phyloP scores from a whole-genome alignment of 2,797 vertebrate genomes.

The Pangasius larnaudii region DNA sequence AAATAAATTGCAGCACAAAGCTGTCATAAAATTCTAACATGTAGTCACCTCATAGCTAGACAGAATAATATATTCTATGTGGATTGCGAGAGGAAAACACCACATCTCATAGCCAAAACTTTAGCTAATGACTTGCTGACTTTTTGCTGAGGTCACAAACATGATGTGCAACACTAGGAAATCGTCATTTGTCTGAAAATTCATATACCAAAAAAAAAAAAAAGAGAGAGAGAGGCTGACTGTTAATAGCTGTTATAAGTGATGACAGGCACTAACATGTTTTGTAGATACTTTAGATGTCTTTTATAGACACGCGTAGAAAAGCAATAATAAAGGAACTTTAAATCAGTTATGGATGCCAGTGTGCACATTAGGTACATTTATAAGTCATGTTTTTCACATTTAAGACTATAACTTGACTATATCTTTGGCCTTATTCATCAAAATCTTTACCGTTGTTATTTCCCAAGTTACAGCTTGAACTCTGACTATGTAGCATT shows the following conservation, averaged over 20 bases:
- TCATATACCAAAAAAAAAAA: not conserved
- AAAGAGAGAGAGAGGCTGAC: not conserved
- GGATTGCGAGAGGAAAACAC: not conserved
- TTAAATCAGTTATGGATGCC: not conserved
- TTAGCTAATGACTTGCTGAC: not conserved
- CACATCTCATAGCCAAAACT: not conserved
- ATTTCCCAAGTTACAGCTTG: not conserved
- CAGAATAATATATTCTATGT: not conserved
- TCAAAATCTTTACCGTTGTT: not conserved
- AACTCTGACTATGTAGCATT: not conserved
- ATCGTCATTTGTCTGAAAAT: not conserved
- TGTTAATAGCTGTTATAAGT: not conserved
- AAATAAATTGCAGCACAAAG: not conserved
- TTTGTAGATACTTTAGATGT: not conserved
- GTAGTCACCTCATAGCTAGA: not conserved
- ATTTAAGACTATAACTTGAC: not conserved
- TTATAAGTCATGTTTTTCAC: not conserved
- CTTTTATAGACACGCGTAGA: not conserved
- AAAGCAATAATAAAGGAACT: not conserved
- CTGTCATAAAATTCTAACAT: not conserved
- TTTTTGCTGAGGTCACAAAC: slow-evolving; percentile 1
- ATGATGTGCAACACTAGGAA: not conserved
- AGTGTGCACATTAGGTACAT: not conserved
- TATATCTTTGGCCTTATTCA: not conserved
- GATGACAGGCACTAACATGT: not conserved